Percentiles rank a stretch among this genome's conserved stretches.
Conservation (phyloP, 2,888 invertebrate genomes). For the Agrochola macilenta region DNA sequence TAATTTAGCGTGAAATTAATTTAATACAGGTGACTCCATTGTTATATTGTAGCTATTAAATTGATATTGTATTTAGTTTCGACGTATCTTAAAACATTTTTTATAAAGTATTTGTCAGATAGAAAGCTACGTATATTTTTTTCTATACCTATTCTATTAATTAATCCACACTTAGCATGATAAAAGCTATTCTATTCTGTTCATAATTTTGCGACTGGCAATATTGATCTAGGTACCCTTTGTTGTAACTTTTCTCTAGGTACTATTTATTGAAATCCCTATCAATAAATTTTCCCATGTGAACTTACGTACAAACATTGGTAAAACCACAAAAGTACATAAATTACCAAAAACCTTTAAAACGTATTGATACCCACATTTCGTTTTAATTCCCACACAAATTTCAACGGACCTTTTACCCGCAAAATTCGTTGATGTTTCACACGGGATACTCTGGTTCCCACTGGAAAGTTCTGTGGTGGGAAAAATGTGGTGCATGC, state of each 20-base stretch:
- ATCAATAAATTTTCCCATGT: slow-evolving; percentile 24
- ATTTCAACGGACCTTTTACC: slow-evolving; percentile 53
- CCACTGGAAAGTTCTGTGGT: slow-evolving; percentile 57
- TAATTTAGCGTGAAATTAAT: slow-evolving; percentile 46
- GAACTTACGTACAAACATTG: slow-evolving; percentile 30
- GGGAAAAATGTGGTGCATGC: slow-evolving; percentile 58
- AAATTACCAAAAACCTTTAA: slow-evolving; percentile 51
- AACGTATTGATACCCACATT: slow-evolving; percentile 38
- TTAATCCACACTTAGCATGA: neutral
- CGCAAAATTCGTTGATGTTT: slow-evolving; percentile 55
- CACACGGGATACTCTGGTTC: slow-evolving; percentile 52
- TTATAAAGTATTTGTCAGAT: neutral
- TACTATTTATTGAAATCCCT: slow-evolving; percentile 21
- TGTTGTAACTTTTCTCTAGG: neutral
- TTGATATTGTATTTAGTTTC: neutral
- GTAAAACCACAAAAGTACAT: slow-evolving; percentile 43
- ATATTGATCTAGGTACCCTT: neutral
- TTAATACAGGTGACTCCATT: slow-evolving; percentile 10
- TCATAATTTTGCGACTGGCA: neutral
- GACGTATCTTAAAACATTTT: neutral
- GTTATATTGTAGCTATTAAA: neutral
- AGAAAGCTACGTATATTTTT: neutral
- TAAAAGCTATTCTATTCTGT: neutral
- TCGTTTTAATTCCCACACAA: slow-evolving; percentile 53
- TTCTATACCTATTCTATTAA: neutral